Evolutionary conservation across 1,140 invertebrate species (phyloP).

Genomic region (Metaphire vulgaris): DNA sequence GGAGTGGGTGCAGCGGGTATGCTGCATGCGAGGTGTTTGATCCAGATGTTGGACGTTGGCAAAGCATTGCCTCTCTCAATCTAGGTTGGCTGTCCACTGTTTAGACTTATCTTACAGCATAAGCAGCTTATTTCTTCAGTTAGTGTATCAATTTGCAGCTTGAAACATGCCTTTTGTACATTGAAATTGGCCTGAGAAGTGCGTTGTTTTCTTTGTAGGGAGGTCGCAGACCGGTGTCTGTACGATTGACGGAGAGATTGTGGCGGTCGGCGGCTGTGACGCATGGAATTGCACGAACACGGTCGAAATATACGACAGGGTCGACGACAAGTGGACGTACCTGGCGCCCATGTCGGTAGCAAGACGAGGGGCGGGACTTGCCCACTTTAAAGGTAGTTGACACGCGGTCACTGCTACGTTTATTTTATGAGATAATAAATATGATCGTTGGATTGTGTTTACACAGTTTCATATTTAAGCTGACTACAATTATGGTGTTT

Average conservation of each 20-base stretch:
- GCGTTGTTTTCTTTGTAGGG: too few species aligned
- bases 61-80: slow-evolving; percentile 61
- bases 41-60: slow-evolving; percentile 61
- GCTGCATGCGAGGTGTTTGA: slow-evolving; percentile 69
- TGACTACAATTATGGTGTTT: too few species aligned
- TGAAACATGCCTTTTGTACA: too few species aligned
- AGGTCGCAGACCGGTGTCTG: slow-evolving; percentile 66
- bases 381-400: slow-evolving; percentile 59
- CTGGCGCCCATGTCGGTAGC: slow-evolving; percentile 60
- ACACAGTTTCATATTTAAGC: too few species aligned
- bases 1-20: slow-evolving; percentile 63
- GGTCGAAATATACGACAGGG: slow-evolving; percentile 57
- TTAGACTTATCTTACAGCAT: too few species aligned
- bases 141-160: too few species aligned
- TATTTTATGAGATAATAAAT: too few species aligned
- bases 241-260: slow-evolving; percentile 46
- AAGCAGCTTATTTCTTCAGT: too few species aligned
- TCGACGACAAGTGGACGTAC: slow-evolving; percentile 50
- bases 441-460: too few species aligned
- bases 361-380: slow-evolving; percentile 63
- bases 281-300: slow-evolving; percentile 56
- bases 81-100: too few species aligned
- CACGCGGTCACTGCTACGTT: too few species aligned
- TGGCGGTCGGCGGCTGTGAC: slow-evolving; percentile 58
- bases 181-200: too few species aligned